A percentile compares a stretch with the other conserved stretches of the same genome.
These are phyloP conservation scores for Leucozona laternaria DNA, from an alignment of 2,888 invertebrate genomes.

Conservation along the genomic window DNA sequence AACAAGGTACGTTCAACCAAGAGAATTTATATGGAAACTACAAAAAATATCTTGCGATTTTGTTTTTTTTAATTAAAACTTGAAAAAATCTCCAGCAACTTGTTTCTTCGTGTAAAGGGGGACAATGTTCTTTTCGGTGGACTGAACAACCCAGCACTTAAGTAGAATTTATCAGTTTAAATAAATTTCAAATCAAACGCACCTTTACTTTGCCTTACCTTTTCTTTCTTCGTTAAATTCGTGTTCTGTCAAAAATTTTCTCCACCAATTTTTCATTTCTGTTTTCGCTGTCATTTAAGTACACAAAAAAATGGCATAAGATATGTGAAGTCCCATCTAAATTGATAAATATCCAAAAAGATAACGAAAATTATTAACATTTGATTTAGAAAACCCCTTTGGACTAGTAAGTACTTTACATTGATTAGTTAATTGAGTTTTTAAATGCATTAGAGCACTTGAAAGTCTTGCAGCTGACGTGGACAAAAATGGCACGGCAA, in stretches of 20 bases:
- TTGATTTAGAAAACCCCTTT: conserved; percentile 20
- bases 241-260: not conserved
- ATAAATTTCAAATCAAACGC: not conserved
- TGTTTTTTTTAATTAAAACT: no score
- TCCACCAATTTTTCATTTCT: not conserved
- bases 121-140: no score
- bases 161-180: no score
- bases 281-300: conserved; percentile 56
- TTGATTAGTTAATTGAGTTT: not conserved
- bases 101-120: no score
- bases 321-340: conserved; percentile 28
- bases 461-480: conserved; percentile 56
- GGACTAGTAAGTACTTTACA: conserved; percentile 37
- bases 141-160: no score
- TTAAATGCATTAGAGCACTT: not conserved
- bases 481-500: conserved; percentile 66
- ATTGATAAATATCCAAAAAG: conserved; percentile 37
- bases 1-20: no score
- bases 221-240: conserved; percentile 1
- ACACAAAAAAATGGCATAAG: conserved; percentile 60
- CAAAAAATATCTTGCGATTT: no score
- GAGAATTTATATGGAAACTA: no score
- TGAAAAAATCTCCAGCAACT: no score
- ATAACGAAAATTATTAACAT: conserved; percentile 22
- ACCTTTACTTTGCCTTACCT: not conserved